These are phyloP conservation scores for Cygnus buccinator DNA, from an alignment of 2,113 vertebrate species.

Conservation along the genomic window DNA sequence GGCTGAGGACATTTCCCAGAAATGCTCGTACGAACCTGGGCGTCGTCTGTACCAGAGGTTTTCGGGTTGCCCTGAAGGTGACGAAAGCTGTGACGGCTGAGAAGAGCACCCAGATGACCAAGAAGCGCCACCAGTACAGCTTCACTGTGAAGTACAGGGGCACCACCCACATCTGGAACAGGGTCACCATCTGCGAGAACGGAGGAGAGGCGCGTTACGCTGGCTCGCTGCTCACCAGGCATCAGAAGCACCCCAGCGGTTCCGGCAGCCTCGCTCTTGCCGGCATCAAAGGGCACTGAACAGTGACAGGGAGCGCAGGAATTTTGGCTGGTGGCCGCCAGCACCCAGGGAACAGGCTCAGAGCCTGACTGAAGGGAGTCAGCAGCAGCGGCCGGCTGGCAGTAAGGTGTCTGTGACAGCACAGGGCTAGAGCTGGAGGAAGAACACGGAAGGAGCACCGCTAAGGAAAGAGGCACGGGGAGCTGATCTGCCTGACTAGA, in stretches of 20 bases:
- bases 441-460: not conserved
- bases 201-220: not conserved
- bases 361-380: not conserved
- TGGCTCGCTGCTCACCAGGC: not conserved
- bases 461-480: not conserved
- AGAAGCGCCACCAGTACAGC: conserved; percentile 97
- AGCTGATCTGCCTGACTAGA: not conserved
- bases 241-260: not conserved
- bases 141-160: conserved; percentile 98
- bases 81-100: conserved; percentile 93
- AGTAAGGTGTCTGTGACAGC: not conserved
- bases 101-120: conserved; percentile 93
- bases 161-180: conserved; percentile 99
- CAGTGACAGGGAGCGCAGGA: fast-evolving
- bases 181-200: conserved; percentile 91
- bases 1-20: not conserved
- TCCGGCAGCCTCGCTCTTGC: not conserved
- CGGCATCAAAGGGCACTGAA: not conserved
- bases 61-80: conserved; percentile 93
- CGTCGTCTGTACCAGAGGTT: conserved; percentile 92
- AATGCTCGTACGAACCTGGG: conserved; percentile 81
- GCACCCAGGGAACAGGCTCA: not conserved
- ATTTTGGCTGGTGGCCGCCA: not conserved
- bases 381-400: not conserved
- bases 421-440: not conserved